phyloP scores from a whole-genome alignment of 2,797 vertebrate genomes.

The Gastrophryne carolinensis region DNA sequence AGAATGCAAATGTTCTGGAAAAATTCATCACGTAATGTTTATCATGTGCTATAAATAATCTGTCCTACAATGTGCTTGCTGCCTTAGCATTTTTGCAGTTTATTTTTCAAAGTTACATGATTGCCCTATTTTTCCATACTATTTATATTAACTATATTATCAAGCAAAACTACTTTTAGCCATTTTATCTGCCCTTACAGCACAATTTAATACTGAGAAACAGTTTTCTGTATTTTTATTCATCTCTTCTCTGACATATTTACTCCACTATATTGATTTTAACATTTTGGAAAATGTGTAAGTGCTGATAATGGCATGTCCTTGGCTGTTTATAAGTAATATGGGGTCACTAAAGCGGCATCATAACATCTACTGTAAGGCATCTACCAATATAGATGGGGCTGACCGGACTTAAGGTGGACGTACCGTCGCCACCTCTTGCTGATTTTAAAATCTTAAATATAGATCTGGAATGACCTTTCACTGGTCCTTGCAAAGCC shows the following conservation, averaged over 20 bases:
- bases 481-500: no score
- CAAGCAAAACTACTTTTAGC: constrained; percentile 17
- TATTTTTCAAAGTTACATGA: constrained; percentile 38
- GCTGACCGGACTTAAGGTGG: background rate
- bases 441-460: background rate
- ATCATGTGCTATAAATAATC: constrained; percentile 45
- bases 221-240: constrained; percentile 12
- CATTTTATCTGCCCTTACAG: constrained; percentile 1
- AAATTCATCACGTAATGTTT: constrained; percentile 43
- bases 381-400: background rate
- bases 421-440: background rate
- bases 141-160: constrained; percentile 35
- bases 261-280: constrained; percentile 14
- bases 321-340: background rate
- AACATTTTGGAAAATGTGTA: constrained; percentile 6
- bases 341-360: background rate
- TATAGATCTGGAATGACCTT: background rate
- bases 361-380: background rate
- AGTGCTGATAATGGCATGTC: background rate
- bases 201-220: constrained; percentile 2
- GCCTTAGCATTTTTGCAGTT: constrained; percentile 39
- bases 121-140: constrained; percentile 40
- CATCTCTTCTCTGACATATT: constrained; percentile 1
- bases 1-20: constrained; percentile 44
- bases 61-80: constrained; percentile 39